Conservation (phyloP, 2,888 invertebrate species). For the Baronia brevicornis region DNA sequence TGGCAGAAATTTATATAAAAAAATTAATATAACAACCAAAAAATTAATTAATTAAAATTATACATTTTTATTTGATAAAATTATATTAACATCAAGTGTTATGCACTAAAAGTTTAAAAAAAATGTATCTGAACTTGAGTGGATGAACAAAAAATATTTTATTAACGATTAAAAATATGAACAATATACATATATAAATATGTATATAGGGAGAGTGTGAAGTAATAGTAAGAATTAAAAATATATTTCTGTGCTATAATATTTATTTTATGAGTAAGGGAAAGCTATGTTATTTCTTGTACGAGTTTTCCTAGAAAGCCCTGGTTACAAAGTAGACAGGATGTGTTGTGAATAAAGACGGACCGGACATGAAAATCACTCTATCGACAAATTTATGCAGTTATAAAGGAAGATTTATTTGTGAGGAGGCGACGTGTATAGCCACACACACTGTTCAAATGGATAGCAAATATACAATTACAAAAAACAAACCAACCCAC, state of each 20-base stretch:
- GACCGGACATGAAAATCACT: constrained; percentile 64
- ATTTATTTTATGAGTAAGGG: constrained; percentile 9
- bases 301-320: constrained; percentile 29
- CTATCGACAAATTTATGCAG: constrained; percentile 71
- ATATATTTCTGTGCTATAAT: too few species aligned
- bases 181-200: too few species aligned
- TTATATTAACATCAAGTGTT: neutral
- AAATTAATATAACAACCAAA: too few species aligned
- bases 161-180: too few species aligned
- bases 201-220: too few species aligned
- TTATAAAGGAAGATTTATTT: constrained; percentile 66
- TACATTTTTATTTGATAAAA: neutral
- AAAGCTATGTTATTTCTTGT: constrained; percentile 20
- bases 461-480: constrained; percentile 14
- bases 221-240: too few species aligned
- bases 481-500: too few species aligned
- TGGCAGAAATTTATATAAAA: too few species aligned
- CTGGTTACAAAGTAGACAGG: constrained; percentile 46
- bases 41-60: neutral
- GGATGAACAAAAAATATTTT: too few species aligned
- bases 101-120: too few species aligned
- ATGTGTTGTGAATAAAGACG: constrained; percentile 48
- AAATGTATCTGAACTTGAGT: too few species aligned
- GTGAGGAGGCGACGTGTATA: constrained; percentile 55
- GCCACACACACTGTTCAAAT: constrained; percentile 28